These are phyloP conservation scores for Mastacembelus armatus DNA, from an alignment of 2,797 vertebrate genomes.

Conservation along the genomic window DNA sequence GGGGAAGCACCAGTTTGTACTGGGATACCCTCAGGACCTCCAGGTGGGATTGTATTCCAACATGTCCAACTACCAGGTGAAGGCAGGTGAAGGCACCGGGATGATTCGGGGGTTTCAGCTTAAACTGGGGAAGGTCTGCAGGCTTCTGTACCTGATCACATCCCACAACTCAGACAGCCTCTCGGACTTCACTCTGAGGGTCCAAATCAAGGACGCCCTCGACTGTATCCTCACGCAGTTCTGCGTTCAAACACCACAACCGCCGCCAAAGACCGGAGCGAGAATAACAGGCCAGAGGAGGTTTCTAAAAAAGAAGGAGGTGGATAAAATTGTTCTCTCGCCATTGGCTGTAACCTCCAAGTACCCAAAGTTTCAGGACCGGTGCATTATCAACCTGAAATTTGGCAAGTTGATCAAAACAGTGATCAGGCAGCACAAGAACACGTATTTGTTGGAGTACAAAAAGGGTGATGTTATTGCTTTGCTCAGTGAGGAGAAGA, in stretches of 20 bases:
- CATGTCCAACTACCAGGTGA: constrained; percentile 93
- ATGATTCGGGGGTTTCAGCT: constrained; percentile 92
- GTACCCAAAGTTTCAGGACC: constrained; percentile 94
- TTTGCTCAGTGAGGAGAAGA: constrained; percentile 95
- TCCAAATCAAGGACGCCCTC: constrained; percentile 93
- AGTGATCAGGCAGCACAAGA: constrained; percentile 93
- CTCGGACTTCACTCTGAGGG: constrained; percentile 92
- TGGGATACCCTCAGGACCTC: constrained; percentile 92
- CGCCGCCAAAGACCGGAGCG: constrained; percentile 87
- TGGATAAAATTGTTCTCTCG: constrained; percentile 94
- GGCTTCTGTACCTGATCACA: constrained; percentile 90
- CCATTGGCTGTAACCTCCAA: constrained; percentile 90
- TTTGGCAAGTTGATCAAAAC: constrained; percentile 96
- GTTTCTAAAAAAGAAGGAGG: constrained; percentile 96
- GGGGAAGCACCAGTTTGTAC: constrained; percentile 94
- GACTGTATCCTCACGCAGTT: constrained; percentile 94
- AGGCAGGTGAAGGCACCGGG: constrained; percentile 84
- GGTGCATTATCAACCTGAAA: constrained; percentile 89
- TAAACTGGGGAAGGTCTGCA: constrained; percentile 93
- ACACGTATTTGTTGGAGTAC: constrained; percentile 95
- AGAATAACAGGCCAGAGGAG: constrained; percentile 86
- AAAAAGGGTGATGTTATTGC: constrained; percentile 95
- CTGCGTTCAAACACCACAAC: constrained; percentile 94
- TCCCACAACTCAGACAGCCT: constrained; percentile 88
- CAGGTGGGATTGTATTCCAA: constrained; percentile 94